Evolutionary conservation across 2,113 vertebrate genomes (phyloP).

Genomic region (Tragelaphus scriptus): DNA sequence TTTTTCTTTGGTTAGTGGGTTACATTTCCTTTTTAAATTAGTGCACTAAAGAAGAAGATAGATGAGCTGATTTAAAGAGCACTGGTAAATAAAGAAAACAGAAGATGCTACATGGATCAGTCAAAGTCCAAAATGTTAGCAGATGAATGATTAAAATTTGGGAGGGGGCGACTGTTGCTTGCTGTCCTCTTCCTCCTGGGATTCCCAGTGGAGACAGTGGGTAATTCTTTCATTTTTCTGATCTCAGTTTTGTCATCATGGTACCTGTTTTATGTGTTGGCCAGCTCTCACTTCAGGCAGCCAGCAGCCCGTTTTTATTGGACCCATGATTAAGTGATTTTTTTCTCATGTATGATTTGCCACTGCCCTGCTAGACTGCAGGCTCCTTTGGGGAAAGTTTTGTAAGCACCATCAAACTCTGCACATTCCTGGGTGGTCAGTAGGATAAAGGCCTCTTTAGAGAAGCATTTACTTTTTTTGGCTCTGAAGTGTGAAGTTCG

Average conservation of each 20-base stretch:
- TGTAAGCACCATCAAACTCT: neutral
- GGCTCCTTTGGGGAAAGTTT: neutral
- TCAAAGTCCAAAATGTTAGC: neutral
- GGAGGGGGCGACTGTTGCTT: too few relatives aligned
- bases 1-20: neutral
- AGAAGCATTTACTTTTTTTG: neutral
- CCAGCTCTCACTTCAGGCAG: neutral
- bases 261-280: neutral
- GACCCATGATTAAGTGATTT: neutral
- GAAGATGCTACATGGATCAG: fast-evolving
- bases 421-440: neutral
- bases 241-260: neutral
- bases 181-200: neutral
- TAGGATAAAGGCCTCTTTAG: neutral
- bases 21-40: neutral
- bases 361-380: too few relatives aligned
- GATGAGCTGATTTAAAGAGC: neutral
- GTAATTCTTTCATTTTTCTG: neutral
- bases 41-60: neutral
- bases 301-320: neutral
- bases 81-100: neutral
- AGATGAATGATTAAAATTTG: neutral
- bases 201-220: neutral
- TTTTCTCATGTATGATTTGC: neutral
- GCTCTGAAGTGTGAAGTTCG: neutral